Conservation (phyloP, 2,888 invertebrate genomes). For the Acronicta aceris region DNA sequence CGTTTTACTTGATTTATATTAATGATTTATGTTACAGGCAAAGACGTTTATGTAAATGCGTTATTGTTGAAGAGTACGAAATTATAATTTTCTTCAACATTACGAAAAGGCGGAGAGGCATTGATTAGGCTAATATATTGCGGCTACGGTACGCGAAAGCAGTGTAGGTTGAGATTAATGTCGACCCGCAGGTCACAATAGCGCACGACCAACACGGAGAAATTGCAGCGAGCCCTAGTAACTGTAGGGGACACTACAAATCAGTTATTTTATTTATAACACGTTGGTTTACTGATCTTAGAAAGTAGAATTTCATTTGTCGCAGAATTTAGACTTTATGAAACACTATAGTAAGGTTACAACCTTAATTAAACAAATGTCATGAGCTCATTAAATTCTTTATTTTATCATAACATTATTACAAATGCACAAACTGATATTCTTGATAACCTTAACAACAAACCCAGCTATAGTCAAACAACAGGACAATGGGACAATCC, state of each 20-base stretch:
- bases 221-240: slow-evolving; percentile 61
- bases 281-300: too few relatives aligned
- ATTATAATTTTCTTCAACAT: slow-evolving; percentile 13
- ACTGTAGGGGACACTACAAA: slow-evolving; percentile 51
- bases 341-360: too few relatives aligned
- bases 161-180: slow-evolving; percentile 63
- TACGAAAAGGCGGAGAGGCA: slow-evolving; percentile 31
- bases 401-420: too few relatives aligned
- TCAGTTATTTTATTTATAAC: slow-evolving; percentile 33
- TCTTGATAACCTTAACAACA: slow-evolving; percentile 3
- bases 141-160: slow-evolving; percentile 60
- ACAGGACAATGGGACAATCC: slow-evolving; percentile 34
- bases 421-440: slow-evolving; percentile 12
- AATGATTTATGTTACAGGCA: slow-evolving; percentile 12
- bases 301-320: neutral
- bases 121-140: slow-evolving; percentile 53
- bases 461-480: slow-evolving; percentile 3
- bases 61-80: slow-evolving; percentile 23
- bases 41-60: slow-evolving; percentile 23
- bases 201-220: slow-evolving; percentile 61
- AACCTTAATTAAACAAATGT: neutral
- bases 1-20: slow-evolving; percentile 44
- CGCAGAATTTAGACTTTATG: too few relatives aligned
- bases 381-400: too few relatives aligned
- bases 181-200: slow-evolving; percentile 62